phyloP scores from a whole-genome alignment of 2,113 vertebrate species.

The Pachyramphus minor region DNA sequence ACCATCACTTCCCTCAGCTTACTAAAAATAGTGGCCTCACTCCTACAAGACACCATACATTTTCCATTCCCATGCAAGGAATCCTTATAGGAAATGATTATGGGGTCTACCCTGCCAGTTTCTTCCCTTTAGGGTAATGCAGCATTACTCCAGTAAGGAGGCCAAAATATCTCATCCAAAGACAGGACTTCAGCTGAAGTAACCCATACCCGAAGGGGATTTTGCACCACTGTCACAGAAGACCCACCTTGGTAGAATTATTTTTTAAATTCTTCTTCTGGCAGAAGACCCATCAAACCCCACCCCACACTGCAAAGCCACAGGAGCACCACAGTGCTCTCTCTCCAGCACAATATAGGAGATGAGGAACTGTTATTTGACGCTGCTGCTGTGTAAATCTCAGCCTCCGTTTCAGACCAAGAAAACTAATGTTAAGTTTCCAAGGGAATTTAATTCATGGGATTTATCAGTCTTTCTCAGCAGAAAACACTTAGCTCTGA shows the following conservation, averaged over 20 bases:
- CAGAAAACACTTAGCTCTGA: neutral
- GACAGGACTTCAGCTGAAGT: neutral
- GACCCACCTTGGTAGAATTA: neutral
- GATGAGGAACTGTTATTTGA: neutral
- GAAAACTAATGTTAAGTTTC: neutral
- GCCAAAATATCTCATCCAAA: neutral
- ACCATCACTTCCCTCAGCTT: neutral
- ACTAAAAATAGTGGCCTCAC: neutral
- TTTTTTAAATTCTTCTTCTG: neutral
- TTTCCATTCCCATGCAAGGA: neutral
- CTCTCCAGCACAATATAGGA: neutral
- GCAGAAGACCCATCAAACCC: neutral
- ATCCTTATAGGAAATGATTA: neutral
- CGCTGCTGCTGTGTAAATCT: neutral
- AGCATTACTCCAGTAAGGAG: neutral
- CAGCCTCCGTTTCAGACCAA: neutral
- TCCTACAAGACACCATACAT: neutral
- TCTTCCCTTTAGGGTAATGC: neutral
- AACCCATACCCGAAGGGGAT: neutral
- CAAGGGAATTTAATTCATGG: neutral
- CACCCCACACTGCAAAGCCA: neutral
- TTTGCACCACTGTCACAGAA: neutral
- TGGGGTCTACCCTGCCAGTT: neutral
- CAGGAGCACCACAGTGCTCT: neutral
- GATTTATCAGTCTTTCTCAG: neutral